Evolutionary conservation across 2,797 vertebrate genomes (phyloP), one percentile per base, ranked within the genome.

Genomic region (Pangasius sanitwongsei): DNA sequence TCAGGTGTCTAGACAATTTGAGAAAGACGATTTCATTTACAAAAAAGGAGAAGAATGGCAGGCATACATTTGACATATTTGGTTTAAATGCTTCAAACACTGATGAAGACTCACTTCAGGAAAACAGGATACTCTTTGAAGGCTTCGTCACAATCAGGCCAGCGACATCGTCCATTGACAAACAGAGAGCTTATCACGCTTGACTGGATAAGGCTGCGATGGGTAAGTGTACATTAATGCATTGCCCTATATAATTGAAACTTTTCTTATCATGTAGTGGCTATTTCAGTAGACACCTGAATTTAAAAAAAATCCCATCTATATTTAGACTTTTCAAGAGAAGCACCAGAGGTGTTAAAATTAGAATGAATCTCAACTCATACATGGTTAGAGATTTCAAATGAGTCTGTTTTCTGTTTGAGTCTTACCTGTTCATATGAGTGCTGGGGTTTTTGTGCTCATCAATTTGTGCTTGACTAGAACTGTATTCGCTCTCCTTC

Each of bases 91-190:
- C 11, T 53, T 37, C n/a, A 44, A 86, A 78, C 78, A 31, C 16
- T 50, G 16, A 28, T 37, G 18, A 37, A 70, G 11, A 89, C 86
- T 83, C 57, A 89, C 91, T 87, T 90, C 1, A 88, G 48, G 91
- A 97, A 97, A 87, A 93, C 92, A 12, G 93, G 85, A 44, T 94
- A 94, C 81, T 97, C 95, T 85, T 95, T 91, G 67, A 95, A 95
- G 65, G 94, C 86, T 65, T 94, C 93, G 11, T 96, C 96, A 90
- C 97, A 97, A 87, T 95, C 95, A 0, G 97, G 96, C 96, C 97
- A 97, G 86, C 94, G 95, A 86, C 97, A 97, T 48, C 95, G 87
- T 37, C 96, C 95, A 6, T 95, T 95, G 74, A 93, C 93, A 88
- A 95, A 94, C 89, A 96, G 90, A 81, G 93, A 92, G 69, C 92